phyloP scores from a whole-genome alignment of 2,113 vertebrate species.

The Rhinichthys klamathensis region DNA sequence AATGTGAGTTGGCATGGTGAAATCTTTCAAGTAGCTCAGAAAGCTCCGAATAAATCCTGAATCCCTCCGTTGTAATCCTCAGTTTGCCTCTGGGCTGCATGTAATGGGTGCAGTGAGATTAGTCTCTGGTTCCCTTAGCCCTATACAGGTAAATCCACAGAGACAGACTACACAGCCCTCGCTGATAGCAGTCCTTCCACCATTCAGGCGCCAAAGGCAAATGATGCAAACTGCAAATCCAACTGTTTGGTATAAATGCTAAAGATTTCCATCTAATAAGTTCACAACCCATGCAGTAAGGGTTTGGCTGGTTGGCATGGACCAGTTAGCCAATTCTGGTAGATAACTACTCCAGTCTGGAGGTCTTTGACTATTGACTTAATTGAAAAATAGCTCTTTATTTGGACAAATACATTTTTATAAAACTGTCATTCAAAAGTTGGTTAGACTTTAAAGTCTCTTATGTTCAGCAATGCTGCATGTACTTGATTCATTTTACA shows the following conservation, averaged over 20 bases:
- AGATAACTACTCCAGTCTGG: not conserved
- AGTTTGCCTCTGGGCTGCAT: constrained; percentile 49
- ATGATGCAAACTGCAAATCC: constrained; percentile 41
- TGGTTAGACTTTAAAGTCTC: no score
- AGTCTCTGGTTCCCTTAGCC: constrained; percentile 61
- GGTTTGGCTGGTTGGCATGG: not conserved
- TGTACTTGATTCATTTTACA: no score
- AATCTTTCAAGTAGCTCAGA: constrained; percentile 39
- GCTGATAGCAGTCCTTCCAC: constrained; percentile 37
- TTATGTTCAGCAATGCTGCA: no score
- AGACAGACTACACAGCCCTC: constrained; percentile 28
- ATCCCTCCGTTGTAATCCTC: constrained; percentile 69
- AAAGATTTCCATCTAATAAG: constrained; percentile 6
- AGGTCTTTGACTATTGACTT: not conserved
- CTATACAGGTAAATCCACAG: constrained; percentile 62
- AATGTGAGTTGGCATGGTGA: not conserved
- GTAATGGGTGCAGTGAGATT: constrained; percentile 66
- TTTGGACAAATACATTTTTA: not conserved
- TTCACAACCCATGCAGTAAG: not conserved
- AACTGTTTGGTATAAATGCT: constrained; percentile 30
- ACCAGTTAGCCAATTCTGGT: not conserved
- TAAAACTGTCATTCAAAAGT: no score
- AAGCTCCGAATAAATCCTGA: constrained; percentile 65
- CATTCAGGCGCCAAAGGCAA: constrained; percentile 35
- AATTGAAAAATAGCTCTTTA: not conserved